Evolutionary conservation across 1,140 invertebrate species (phyloP).

Genomic region (Drosophila setifemur): DNA sequence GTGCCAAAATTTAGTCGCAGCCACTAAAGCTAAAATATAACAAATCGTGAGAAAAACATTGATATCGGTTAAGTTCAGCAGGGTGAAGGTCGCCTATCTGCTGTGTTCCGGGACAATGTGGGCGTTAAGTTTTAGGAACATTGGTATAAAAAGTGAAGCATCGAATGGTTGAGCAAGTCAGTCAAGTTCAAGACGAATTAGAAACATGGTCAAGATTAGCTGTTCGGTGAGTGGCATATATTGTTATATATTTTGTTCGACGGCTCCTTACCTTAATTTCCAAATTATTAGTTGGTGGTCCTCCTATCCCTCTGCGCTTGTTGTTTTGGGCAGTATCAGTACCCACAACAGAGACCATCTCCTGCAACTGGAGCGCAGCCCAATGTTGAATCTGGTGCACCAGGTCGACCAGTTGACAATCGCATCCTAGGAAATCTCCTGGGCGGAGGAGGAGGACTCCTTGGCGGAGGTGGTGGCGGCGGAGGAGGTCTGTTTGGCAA

Average conservation of each 20-base stretch:
- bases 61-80: conserved; percentile 43
- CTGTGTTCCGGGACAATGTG: conserved; percentile 59
- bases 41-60: conserved; percentile 70
- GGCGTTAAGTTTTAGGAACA: conserved; percentile 38
- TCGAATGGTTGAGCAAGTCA: conserved; percentile 31
- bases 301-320: conserved; percentile 39
- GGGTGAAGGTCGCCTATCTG: conserved; percentile 58
- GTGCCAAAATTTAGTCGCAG: conserved; percentile 52
- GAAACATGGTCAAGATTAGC: conserved; percentile 50
- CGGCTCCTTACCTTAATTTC: background rate
- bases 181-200: conserved; percentile 49
- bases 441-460: conserved; percentile 34
- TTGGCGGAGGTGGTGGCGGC: conserved; percentile 46
- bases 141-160: conserved; percentile 58
- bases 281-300: conserved; percentile 32
- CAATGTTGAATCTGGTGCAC: too few relatives aligned
- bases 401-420: conserved; percentile 54
- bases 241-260: background rate
- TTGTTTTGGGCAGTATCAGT: conserved; percentile 57
- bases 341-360: conserved; percentile 40
- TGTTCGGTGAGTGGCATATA: conserved; percentile 44
- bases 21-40: conserved; percentile 56
- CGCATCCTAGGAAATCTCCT: conserved; percentile 52
- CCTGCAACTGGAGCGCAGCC: conserved; percentile 1
- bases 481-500: conserved; percentile 31